Evolutionary conservation across 2,113 vertebrate genomes (phyloP), one percentile per base, ranked within the genome.

Genomic region (Lasiurus borealis): DNA sequence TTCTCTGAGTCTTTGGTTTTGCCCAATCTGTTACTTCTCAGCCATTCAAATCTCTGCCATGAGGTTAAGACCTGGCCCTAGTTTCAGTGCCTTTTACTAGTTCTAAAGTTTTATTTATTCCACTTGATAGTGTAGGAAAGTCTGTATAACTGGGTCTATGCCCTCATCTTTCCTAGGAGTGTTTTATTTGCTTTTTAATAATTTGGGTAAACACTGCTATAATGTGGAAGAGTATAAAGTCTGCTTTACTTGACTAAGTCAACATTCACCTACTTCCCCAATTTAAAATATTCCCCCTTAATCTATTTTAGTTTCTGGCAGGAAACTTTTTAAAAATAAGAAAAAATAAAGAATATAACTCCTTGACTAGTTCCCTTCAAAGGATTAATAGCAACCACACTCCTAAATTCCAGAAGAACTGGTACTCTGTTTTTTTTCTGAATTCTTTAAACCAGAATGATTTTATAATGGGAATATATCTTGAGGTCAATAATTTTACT

Each of bases 291-390:
- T 29, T 85, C 40, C 11, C 50, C 21, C 18, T 69, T 85, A 92
- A 82, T 19, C 29, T 82, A 44, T 29, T 83, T 88, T 84, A 90
- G 50, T 94, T 90, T 89, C 72, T 71, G 77, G 19, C 23, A 71
- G 71, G 23, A 44, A 77, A 78, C 50, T 59, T 59, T 86, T 57
- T 48, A 76, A 71, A 78, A 90, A 59, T 71, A 80, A 72, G 23
- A 36, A 76, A 71, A 78, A 90, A 59, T 71, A 80, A 72, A 16
- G 44, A 86, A 86, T 73, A 31, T 44, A 86, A 80, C 15, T 59
- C 19, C 50, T 40, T 77, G 62, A 73, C 75, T 80, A 64, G 54
- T 40, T 86, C 80, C 73, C 82, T 86, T 91, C 23, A 16, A 90
- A 91, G 44, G 78, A 44, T 90, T 71, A 71, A 72, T 27, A 62